Evolutionary conservation across 2,888 invertebrate genomes (phyloP), one percentile per base, ranked within the genome.

Genomic region (Agrochola lota): DNA sequence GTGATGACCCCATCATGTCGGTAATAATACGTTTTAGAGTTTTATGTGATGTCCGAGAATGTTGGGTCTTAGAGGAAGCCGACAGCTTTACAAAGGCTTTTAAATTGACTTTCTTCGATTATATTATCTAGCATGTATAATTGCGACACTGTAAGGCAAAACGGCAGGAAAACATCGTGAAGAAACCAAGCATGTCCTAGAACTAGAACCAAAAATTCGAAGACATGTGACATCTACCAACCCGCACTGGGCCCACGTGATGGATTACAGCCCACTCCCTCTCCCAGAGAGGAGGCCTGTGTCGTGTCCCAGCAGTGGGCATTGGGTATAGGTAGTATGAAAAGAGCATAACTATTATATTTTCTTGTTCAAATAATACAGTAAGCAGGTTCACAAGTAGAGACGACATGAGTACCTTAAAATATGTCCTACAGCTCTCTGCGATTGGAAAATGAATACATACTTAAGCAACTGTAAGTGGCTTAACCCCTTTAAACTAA

Each of bases 1-100:
- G 78, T 89, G 84, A 87, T 85, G 88, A 87, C 89, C 89, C 80
- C 79, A 71, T 66, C 69, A 68, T 40, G 72, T 8, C 7, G 63
- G 68, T 79, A 75, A 85, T 84, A 71, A 60, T 73, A 77, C 57
- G 57, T 81, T 78, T 81, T 81, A 77, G 72, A 71, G 52, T 77
- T 81, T 73, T 84, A 81, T 74, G 73, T 66, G 77, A 71, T 62
- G 43, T 43, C 30, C 77, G 30, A 81, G 77, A 80, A 59, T 69
- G 43, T 52, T 59, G 8, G n/a, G 30, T 9, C 49, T 62, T 59
- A 43, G 66, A 67, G n/a, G 67, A 60, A 77, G 67, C 40, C 67
- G 60, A 57, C 35, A 12, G 40, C 11, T 40, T 81, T 8, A 60
- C 20, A 26, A 70, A 60, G 23, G 17, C 6, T 46, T 11, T 17